phyloP scores from a whole-genome alignment of 2,888 invertebrate species.

The Patella pellucida region DNA sequence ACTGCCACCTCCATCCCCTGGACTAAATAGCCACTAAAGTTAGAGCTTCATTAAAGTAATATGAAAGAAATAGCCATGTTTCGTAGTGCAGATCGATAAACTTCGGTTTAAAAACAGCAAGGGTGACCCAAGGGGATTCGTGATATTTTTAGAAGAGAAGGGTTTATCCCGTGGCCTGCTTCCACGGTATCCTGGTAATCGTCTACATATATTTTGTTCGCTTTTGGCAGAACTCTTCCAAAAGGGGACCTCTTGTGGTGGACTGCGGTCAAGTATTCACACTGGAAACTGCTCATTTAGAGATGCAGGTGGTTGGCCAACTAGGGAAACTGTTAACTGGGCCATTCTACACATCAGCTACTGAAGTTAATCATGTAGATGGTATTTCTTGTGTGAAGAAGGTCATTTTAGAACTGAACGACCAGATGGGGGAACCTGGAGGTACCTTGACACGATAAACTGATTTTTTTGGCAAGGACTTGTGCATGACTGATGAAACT shows the following conservation, averaged over 20 bases:
- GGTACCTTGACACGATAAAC: no score
- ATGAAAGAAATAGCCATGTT: slow-evolving; percentile 19
- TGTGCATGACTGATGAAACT: no score
- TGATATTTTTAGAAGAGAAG: slow-evolving; percentile 26
- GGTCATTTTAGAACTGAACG: no score
- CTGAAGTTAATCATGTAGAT: slow-evolving; percentile 4
- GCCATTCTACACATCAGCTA: slow-evolving; percentile 30
- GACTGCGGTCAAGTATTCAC: slow-evolving; percentile 19
- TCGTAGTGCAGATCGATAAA: slow-evolving; percentile 34
- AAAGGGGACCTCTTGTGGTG: slow-evolving; percentile 27
- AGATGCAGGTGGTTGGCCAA: slow-evolving; percentile 31
- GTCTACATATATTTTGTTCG: slow-evolving; percentile 29
- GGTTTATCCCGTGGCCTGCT: slow-evolving; percentile 28
- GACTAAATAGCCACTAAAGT: slow-evolving; percentile 29
- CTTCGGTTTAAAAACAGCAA: slow-evolving; percentile 35
- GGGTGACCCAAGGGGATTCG: slow-evolving; percentile 38
- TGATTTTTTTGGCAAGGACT: no score
- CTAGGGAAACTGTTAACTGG: slow-evolving; percentile 24
- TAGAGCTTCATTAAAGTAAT: no score
- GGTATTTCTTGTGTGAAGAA: slow-evolving; percentile 14
- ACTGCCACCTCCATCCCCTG: slow-evolving; percentile 33
- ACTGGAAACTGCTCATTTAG: slow-evolving; percentile 14
- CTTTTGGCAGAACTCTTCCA: slow-evolving; percentile 17
- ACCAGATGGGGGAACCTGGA: background rate
- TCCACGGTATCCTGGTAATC: slow-evolving; percentile 34